A percentile compares a stretch with the other conserved stretches of the same genome.
These are phyloP conservation scores for Phengaris alcon DNA, from an alignment of 2,888 invertebrate genomes.

Conservation along the genomic window DNA sequence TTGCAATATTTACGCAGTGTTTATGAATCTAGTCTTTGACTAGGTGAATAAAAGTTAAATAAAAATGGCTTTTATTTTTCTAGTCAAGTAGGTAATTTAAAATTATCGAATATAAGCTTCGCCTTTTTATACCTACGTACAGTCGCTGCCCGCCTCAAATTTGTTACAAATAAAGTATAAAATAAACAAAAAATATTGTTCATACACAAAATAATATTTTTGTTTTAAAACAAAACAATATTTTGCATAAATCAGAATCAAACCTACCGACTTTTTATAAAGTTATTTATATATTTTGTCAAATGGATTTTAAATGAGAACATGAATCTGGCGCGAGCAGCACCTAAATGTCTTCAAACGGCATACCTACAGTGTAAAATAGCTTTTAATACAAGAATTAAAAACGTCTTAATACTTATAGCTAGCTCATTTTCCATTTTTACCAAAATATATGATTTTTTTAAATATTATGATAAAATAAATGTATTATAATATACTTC, in stretches of 20 bases:
- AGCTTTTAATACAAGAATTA: background rate
- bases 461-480: background rate
- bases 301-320: background rate
- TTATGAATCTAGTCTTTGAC: background rate
- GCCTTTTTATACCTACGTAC: constrained; percentile 4
- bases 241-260: too few relatives aligned
- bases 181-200: background rate
- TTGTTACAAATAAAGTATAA: background rate
- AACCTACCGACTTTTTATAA: too few relatives aligned
- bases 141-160: background rate
- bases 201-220: too few relatives aligned
- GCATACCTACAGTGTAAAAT: background rate
- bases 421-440: background rate
- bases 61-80: background rate
- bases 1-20: background rate
- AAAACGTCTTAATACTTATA: background rate
- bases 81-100: background rate
- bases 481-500: too few relatives aligned
- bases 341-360: background rate
- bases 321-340: background rate
- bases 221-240: too few relatives aligned
- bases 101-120: background rate
- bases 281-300: too few relatives aligned
- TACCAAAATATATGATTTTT: background rate
- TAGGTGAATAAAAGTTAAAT: background rate